Evolutionary conservation across 2,797 vertebrate species (phyloP).

Genomic region (Chiropotes sagulatus): DNA sequence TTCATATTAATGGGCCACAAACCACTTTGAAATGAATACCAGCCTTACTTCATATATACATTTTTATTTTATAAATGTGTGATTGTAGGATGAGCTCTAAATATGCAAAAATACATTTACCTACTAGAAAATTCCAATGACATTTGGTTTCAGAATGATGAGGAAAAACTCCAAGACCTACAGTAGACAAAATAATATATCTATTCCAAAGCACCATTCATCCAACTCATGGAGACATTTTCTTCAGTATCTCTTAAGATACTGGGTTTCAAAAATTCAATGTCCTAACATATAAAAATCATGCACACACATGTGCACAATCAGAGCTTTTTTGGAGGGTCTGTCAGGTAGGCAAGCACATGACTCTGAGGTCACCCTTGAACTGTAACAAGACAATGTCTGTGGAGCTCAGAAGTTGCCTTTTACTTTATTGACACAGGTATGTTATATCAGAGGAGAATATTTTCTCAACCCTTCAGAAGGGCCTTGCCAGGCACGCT

Average conservation of each 20-base stretch:
- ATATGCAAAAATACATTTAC: background rate
- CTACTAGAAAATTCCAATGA: background rate
- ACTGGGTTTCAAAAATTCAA: background rate
- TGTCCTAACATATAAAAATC: background rate
- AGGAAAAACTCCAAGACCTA: background rate
- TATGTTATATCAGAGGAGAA: fast-evolving
- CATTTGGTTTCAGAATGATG: background rate
- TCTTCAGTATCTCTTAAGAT: background rate
- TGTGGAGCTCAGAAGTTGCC: background rate
- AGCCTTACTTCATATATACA: background rate
- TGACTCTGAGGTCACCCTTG: background rate
- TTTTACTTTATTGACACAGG: background rate
- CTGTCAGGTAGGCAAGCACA: background rate
- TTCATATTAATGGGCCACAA: constrained; percentile 41
- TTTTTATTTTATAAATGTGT: background rate
- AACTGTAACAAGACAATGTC: background rate
- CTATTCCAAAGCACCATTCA: background rate
- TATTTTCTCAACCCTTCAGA: background rate
- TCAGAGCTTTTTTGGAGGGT: background rate
- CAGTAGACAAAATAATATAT: background rate
- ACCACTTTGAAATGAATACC: constrained; percentile 11
- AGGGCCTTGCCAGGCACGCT: fast-evolving
- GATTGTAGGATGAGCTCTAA: background rate
- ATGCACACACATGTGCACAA: fast-evolving
- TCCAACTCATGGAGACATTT: background rate